Base-by-base conservation (phyloP, 2,888 invertebrate genomes). In the Bimastos eiseni region DNA sequence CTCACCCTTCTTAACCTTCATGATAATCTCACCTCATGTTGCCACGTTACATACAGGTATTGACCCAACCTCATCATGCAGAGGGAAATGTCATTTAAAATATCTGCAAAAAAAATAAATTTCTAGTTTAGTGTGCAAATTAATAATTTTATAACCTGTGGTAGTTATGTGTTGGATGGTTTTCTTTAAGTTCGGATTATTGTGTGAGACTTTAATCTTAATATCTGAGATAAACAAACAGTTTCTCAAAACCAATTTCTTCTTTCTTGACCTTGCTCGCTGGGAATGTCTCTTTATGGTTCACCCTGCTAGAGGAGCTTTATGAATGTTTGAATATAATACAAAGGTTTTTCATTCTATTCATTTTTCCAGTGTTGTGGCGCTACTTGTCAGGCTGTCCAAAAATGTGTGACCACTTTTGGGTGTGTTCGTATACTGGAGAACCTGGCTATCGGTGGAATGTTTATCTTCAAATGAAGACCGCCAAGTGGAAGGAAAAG, bases 401-500 rank as follows among this genome's bases (percentile, higher is more conserved):
- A 15, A 41, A 49, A 34, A 33, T 49, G 37, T n/a, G 89, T 33
- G 44, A 89, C 44, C 41, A 30, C 49, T 44, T 89, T n/a, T 89
- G 89, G 89, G 89, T 49, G n/a, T 89, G 89, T 44, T 44, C 36
- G 0, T 89, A 24, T 21, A 89, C 89, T 34, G 89, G 89, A 6
- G 89, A 49, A 38, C 89, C 89, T 24, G 89, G 89, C 41, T 89
- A 89, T 89, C 89, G 89, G 30, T 30, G 89, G 89, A 89, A 89
- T 89, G 89, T 89, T 4, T 89, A 89, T 41, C 89, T 89, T 34
- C 44, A 30, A 89, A 86, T 36, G 86, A 86, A 86, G 86, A 86
- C 34, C 6, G 37, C 34, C 34, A 86, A 36, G 37, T 86, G 34
- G 36, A 86, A 86, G 17, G 34, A 34, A 86, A 86, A n/a, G 0